phyloP scores from a whole-genome alignment of 53 echinoderm and acorn worm species.

The Echinarachnius parma region DNA sequence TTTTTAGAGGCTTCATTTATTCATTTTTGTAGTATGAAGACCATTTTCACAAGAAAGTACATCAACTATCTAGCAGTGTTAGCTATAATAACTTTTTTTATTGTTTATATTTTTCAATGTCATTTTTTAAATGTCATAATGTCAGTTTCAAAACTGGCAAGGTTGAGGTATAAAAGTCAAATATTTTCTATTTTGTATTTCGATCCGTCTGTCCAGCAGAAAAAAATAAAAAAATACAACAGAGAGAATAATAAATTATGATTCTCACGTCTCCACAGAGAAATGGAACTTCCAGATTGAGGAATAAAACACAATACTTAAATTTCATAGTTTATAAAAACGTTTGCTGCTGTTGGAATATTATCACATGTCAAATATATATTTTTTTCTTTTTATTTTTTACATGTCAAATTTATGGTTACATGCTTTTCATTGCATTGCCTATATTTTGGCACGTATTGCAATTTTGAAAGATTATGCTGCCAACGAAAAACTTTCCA shows the following conservation, averaged over 20 bases:
- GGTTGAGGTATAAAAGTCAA: constrained; percentile 6
- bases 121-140: too few relatives aligned
- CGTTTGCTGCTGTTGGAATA: constrained; percentile 10
- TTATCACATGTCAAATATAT: constrained; percentile 26
- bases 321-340: constrained; percentile 30
- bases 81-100: too few relatives aligned
- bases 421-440: too few relatives aligned
- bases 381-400: constrained; percentile 13
- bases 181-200: too few relatives aligned
- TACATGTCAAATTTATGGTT: constrained; percentile 40
- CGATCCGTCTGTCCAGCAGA: constrained; percentile 40
- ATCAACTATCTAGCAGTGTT: too few relatives aligned
- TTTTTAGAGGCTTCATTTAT: too few relatives aligned
- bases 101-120: too few relatives aligned
- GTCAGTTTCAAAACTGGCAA: constrained; percentile 12
- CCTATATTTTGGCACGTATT: too few relatives aligned
- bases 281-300: constrained; percentile 10
- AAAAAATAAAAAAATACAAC: constrained; percentile 24
- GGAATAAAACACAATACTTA: constrained; percentile 30
- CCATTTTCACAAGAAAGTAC: too few relatives aligned
- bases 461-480: too few relatives aligned
- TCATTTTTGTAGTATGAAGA: too few relatives aligned
- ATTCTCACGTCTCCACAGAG: constrained; percentile 20
- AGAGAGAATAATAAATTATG: neutral
- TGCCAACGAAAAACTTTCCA: too few relatives aligned